A percentile compares a stretch with the other conserved stretches of the same genome.
These are phyloP conservation scores for Microcebus ravelobensis DNA, from an alignment of 2,113 vertebrate species.

Conservation along the genomic window DNA sequence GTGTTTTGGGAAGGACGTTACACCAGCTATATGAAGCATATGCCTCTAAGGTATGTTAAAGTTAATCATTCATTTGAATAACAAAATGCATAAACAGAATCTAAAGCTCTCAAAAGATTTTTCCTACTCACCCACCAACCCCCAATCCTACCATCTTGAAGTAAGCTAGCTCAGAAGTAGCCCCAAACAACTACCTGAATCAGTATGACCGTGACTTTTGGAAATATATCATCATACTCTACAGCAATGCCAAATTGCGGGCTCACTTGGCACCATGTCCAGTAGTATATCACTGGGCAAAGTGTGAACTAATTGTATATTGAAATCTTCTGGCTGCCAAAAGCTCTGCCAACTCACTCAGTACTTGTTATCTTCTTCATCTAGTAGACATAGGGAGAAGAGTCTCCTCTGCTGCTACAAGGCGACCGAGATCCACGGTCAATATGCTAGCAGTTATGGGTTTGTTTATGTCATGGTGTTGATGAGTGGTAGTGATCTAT, in stretches of 20 bases:
- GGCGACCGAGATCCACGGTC: background rate
- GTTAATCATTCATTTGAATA: background rate
- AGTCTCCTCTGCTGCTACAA: background rate
- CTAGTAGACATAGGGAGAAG: background rate
- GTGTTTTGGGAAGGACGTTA: conserved; percentile 89
- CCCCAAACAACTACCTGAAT: background rate
- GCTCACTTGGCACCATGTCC: background rate
- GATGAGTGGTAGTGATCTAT: background rate
- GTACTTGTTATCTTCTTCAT: background rate
- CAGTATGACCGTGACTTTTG: background rate
- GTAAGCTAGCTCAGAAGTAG: background rate
- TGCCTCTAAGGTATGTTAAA: conserved; percentile 85
- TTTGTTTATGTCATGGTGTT: background rate
- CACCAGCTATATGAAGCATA: conserved; percentile 88
- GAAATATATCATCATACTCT: background rate
- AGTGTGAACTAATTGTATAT: background rate
- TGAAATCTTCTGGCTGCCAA: background rate
- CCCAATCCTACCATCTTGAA: background rate
- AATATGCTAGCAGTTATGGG: background rate
- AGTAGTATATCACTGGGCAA: background rate
- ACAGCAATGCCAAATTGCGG: background rate
- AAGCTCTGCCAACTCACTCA: background rate
- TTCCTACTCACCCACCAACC: background rate
- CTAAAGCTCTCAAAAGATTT: background rate
- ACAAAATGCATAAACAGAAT: background rate